Conservation (phyloP, 2,888 invertebrate genomes). For the Athalia cordata region DNA sequence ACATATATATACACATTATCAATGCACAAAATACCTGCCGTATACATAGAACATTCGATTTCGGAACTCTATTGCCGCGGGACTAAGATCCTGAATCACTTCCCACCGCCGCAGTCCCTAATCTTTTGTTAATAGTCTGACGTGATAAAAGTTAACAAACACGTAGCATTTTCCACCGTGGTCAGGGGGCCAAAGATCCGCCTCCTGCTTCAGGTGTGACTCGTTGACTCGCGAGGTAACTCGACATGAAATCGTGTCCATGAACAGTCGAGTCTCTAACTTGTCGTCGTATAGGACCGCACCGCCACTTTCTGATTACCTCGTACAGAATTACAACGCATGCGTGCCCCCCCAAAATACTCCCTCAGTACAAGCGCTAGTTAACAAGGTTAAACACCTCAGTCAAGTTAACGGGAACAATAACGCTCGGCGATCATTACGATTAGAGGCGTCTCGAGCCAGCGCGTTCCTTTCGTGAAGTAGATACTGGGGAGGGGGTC, state of each 20-base stretch:
- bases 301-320: constrained; percentile 33
- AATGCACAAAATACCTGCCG: too few species aligned
- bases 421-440: constrained; percentile 72
- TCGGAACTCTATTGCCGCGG: too few species aligned
- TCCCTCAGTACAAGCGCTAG: constrained; percentile 60
- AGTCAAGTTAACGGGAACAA: constrained; percentile 72
- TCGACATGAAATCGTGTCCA: not conserved
- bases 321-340: constrained; percentile 49
- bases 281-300: constrained; percentile 33
- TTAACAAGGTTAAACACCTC: constrained; percentile 74
- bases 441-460: constrained; percentile 71
- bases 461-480: constrained; percentile 50
- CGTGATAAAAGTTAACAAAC: not conserved
- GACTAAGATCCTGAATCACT: too few species aligned
- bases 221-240: constrained; percentile 48
- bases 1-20: not conserved
- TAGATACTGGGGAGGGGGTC: constrained; percentile 1
- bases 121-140: too few species aligned
- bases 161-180: constrained; percentile 29
- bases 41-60: too few species aligned
- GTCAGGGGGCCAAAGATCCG: constrained; percentile 58
- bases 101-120: too few species aligned
- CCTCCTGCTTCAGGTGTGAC: constrained; percentile 63
- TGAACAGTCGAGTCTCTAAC: not conserved
- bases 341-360: constrained; percentile 48